A percentile compares a stretch with the other conserved stretches of the same genome.
Conservation (phyloP, 2,797 vertebrate genomes). For the Pelodytes ibericus region DNA sequence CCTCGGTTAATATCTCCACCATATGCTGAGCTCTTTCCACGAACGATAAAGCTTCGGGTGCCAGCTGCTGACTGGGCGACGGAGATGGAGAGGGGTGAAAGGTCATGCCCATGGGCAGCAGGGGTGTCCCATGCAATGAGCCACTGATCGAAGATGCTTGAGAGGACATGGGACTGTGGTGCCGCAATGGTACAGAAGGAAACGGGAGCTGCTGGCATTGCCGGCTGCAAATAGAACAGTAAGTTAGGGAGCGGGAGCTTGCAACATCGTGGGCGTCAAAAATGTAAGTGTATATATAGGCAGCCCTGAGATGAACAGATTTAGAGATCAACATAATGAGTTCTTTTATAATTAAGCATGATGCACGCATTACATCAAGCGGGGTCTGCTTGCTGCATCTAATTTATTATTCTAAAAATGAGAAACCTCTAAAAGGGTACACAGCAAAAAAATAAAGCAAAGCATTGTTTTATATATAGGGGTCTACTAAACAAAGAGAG, state of each 20-base stretch:
- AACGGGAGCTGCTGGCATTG: constrained; percentile 74
- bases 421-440: too few species aligned
- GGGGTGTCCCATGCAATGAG: constrained; percentile 65
- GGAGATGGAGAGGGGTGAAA: constrained; percentile 51
- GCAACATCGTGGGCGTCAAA: background rate
- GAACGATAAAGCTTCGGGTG: constrained; percentile 75
- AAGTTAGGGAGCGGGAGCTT: background rate
- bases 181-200: constrained; percentile 59
- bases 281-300: constrained; percentile 12
- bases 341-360: constrained; percentile 31
- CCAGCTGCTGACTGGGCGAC: constrained; percentile 66
- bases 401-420: too few species aligned
- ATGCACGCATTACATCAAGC: background rate
- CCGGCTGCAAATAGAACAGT: constrained; percentile 67
- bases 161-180: constrained; percentile 77
- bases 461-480: too few species aligned
- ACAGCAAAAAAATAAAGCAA: too few species aligned
- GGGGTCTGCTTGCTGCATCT: too few species aligned
- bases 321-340: constrained; percentile 19
- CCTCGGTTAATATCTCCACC: constrained; percentile 80
- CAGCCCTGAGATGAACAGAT: constrained; percentile 22
- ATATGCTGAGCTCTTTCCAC: constrained; percentile 83
- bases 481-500: too few species aligned
- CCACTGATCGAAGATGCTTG: constrained; percentile 65
- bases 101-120: constrained; percentile 62